Base-by-base conservation (phyloP, 2,888 invertebrate species). In the Congeria kusceri region DNA sequence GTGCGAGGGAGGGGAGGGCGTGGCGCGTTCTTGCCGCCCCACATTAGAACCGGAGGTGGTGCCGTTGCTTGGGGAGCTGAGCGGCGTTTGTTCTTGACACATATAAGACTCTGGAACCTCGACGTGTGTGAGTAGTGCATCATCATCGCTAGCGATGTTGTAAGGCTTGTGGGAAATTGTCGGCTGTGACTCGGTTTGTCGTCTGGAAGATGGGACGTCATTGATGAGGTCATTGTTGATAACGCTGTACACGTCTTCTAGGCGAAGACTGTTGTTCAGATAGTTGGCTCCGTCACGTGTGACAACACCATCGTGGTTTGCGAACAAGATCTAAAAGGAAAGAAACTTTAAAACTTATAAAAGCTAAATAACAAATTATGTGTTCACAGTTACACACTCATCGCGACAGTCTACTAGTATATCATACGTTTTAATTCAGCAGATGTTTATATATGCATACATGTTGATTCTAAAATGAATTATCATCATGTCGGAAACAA, bases 161-260 rank as follows among this genome's bases (percentile, higher is more conserved):
- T 56, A 20, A 11, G 56, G 23, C 39, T 39, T 39, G 39, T 39
- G 15, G 9, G 39, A 39, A 39, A 39, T 39, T 39, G 39, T 39
- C 39, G 39, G 39, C 39, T 39, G 39, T 7, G 39, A 39, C 53
- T 23, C 25, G 20, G 53, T 25, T 4, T 18, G 53, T 23, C 25
- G 7, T 18, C n/a, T 53, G 23, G 53, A 53, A 13, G 70, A 62
- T 15, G 46, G 59, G 57, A 61, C 49, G 53, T 70, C 61, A 3
- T 53, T 62, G 28, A 18, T 58, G 23, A 53, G 13, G 58, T 79
- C 79, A 44, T 79, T 79, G 63, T 62, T 75, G 28, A 79, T 79
- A n/a, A 79, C 46, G 49, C 79, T 79, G 71, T 79, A 79, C 27
- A 79, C 75, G 44, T 79, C 79, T n/a, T 79, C 79, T 0, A 79